Percentiles rank a stretch among this genome's conserved stretches.
phyloP scores from a whole-genome alignment of 2,888 invertebrate genomes.

The Diabrotica balteata region DNA sequence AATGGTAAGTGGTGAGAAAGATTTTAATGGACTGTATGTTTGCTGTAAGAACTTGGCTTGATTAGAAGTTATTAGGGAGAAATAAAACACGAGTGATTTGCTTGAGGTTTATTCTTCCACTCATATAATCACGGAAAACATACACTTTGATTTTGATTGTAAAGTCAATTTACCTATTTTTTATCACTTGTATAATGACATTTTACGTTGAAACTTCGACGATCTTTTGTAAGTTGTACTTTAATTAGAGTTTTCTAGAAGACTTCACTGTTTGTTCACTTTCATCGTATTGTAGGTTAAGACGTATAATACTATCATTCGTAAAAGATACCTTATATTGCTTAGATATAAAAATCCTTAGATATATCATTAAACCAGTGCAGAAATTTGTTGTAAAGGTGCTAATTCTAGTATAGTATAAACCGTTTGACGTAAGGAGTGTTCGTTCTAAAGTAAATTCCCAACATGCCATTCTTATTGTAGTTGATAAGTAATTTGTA shows the following conservation, averaged over 20 bases:
- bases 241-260: too few species aligned
- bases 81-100: too few species aligned
- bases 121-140: too few species aligned
- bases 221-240: neutral
- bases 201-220: neutral
- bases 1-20: too few species aligned
- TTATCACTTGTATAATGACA: neutral
- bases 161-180: neutral
- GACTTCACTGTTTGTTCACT: neutral
- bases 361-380: conserved; percentile 8
- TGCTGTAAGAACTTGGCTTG: too few species aligned
- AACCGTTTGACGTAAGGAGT: conserved; percentile 1
- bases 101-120: too few species aligned
- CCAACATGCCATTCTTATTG: too few species aligned
- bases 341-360: neutral
- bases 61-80: too few species aligned
- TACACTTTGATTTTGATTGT: too few species aligned
- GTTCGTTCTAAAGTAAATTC: neutral
- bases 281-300: neutral
- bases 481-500: too few species aligned
- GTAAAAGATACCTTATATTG: neutral
- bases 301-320: neutral
- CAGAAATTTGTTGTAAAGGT: conserved; percentile 7
- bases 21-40: too few species aligned
- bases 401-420: conserved; percentile 5